Evolutionary conservation across 2,888 invertebrate species (phyloP), one percentile per base, ranked within the genome.

Genomic region (Odiellus spinosus): DNA sequence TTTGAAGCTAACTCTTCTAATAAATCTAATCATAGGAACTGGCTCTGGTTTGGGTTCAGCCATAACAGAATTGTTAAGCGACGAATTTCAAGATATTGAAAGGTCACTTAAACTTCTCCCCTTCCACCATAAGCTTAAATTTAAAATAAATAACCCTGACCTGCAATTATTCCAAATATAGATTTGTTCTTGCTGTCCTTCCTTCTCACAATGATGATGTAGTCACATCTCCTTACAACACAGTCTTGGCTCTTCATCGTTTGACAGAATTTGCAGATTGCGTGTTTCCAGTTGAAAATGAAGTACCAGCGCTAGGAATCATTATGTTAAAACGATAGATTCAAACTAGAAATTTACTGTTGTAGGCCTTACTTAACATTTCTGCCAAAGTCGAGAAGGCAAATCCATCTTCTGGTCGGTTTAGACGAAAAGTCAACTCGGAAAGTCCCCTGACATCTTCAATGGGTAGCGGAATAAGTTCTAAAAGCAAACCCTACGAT

Each of bases 191-290:
- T n/a, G 63, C 68, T 10, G 66, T 68, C n/a, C 68, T 64, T 50
- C 67, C 68, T 1, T 68, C 67, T 8, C 59, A 57, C 26, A 65
- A 67, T 48, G 68, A 68, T 59, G 68, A 68, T 55, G 68, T 68
- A 21, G 60, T 68, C 51, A 68, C 67, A 42, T 67, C 67, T 40
- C 68, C 68, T 26, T 68, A 68, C 54, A 68, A 68, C 59, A 63
- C 63, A 53, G 62, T 67, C 3, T 58, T 68, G 39, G 68, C 67
- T 17, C 64, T 66, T 62, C 57, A 59, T 32, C 60, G 65, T 46
- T 56, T 68, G 15, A 66, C 65, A 17, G 63, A 67, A 20, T 60
- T 61, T 55, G 67, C 67, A 20, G 66, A 67, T 57, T 67, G 67
- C 59, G 66, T 67, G 3, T 53, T 68, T n/a, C 68, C 68, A 10